Base-by-base conservation (phyloP, 2,888 invertebrate genomes). In the Homarus gammarus region DNA sequence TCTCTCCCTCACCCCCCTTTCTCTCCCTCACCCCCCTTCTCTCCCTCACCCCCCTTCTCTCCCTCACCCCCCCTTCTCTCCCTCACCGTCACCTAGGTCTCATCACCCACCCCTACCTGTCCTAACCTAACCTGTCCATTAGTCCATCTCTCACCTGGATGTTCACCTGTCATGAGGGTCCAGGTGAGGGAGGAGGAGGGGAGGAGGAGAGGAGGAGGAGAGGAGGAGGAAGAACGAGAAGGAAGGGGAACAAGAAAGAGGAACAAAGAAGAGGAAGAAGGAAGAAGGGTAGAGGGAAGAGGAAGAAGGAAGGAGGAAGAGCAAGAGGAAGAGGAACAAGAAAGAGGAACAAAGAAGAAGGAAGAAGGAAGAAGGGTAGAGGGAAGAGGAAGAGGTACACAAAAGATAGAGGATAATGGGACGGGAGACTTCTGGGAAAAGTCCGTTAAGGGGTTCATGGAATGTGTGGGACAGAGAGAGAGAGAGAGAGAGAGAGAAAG, bases 161-260 rank as follows among this genome's bases (percentile, higher is more conserved):
- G 12, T 44, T 44, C 44, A 8, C 44, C 5, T 8, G 44, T 44
- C 44, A 8, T 12, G 44, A 8, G 12, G 6, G 12, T 44, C n/a
- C n/a, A n/a, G n/a, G n/a, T n/a, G n/a, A 72, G 72, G 22, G 33
- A 72, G 72, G 33, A 33, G 31, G 68, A n/a, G n/a, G 31, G 68
- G 12, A 12, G 44, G 12, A 44, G 44, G 44, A n/a, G 68, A 68
- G 68, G n/a, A n/a, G 31, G 68, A 68, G 61, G 61, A n/a, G n/a
- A n/a, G 31, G 68, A 68, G 68, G n/a, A n/a, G 31, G 68, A 68
- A n/a, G n/a, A n/a, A 68, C 27, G 44, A 44, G 44, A 12, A 44
- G 5, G 6, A 44, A 8, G 44, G 44, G 12, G 12, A 12, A 44
- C 6, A 44, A 44, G 44, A 12, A 44, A 44, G 44, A 12, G 12